A percentile compares a stretch with the other conserved stretches of the same genome.
phyloP scores from a whole-genome alignment of 2,888 invertebrate genomes.

The Callyntrura guangdongensis region DNA sequence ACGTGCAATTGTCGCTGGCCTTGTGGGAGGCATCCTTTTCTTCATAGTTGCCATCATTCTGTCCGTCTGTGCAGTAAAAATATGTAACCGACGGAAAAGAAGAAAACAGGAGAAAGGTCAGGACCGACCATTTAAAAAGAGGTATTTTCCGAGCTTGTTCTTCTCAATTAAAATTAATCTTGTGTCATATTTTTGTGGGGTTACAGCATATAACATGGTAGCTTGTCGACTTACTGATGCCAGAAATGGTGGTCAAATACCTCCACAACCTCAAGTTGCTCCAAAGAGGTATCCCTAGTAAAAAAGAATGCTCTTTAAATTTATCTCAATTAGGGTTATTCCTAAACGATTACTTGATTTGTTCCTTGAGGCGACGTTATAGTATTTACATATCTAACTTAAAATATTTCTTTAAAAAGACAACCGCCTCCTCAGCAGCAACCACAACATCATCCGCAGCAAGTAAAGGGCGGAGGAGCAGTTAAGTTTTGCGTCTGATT shows the following conservation, averaged over 20 bases:
- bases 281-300: slow-evolving; percentile 90
- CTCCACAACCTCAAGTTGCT: slow-evolving; percentile 96
- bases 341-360: not conserved
- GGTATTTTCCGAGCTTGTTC: slow-evolving; percentile 49
- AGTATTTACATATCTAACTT: slow-evolving; percentile 9
- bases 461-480: slow-evolving; percentile 83
- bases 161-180: slow-evolving; percentile 21
- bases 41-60: slow-evolving; percentile 99
- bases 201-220: slow-evolving; percentile 99
- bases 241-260: slow-evolving; percentile 91
- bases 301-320: slow-evolving; percentile 18
- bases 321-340: too few relatives aligned
- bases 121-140: slow-evolving; percentile 67
- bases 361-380: not conserved
- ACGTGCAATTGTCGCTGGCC: slow-evolving; percentile 98
- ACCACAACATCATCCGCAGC: slow-evolving; percentile 65
- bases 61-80: slow-evolving; percentile 98
- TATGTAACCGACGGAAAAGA: slow-evolving; percentile 98
- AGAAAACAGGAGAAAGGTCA: slow-evolving; percentile 99
- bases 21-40: slow-evolving; percentile 98
- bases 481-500: slow-evolving; percentile 82
- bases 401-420: slow-evolving; percentile 45
- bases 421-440: slow-evolving; percentile 73
- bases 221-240: slow-evolving; percentile 98
- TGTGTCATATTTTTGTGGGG: slow-evolving; percentile 43